These are phyloP conservation scores for Propsilocerus akamusi DNA, from an alignment of 1,140 invertebrate genomes.

Conservation along the genomic window DNA sequence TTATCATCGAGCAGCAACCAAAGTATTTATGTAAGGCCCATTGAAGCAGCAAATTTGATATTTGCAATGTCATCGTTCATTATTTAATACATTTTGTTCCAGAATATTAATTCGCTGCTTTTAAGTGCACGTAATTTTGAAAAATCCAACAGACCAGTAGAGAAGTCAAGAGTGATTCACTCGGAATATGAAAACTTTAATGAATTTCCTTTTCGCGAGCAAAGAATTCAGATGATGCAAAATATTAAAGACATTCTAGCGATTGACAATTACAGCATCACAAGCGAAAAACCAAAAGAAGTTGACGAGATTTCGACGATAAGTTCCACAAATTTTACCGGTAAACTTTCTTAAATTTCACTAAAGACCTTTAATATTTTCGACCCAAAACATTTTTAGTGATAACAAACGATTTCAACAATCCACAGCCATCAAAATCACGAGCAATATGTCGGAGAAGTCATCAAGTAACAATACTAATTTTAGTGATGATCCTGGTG, in stretches of 20 bases:
- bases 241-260: neutral
- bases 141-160: neutral
- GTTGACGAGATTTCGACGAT: neutral
- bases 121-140: neutral
- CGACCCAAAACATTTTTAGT: no score
- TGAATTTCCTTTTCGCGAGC: neutral
- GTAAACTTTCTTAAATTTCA: neutral
- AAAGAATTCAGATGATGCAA: neutral
- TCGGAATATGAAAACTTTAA: no score
- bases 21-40: neutral
- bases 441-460: slow-evolving; percentile 38
- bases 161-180: no score
- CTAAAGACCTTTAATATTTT: no score
- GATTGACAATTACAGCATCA: neutral
- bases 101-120: neutral
- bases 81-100: no score
- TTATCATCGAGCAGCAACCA: neutral
- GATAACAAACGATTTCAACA: no score
- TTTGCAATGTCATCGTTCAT: no score
- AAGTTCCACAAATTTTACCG: neutral
- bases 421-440: no score
- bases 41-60: neutral
- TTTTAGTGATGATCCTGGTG: slow-evolving; percentile 55
- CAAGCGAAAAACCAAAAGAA: neutral
- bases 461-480: slow-evolving; percentile 57